Evolutionary conservation across 30 jellyfish, hydroid and myxozoan species (phyloP), one percentile per base, ranked within the genome.

Genomic region (Cassiopea xamachana): DNA sequence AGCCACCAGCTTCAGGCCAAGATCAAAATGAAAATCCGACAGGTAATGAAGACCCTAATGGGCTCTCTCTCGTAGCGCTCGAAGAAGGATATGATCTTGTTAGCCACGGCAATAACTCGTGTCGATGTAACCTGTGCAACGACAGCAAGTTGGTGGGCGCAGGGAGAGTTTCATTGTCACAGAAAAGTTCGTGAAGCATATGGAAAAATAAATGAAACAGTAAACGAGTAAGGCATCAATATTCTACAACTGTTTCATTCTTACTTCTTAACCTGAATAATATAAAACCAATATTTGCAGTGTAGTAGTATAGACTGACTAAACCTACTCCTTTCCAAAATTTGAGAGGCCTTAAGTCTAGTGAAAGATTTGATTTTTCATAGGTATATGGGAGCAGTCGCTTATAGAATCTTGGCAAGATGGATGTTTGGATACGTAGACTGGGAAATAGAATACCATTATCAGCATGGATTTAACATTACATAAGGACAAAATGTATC

Each of bases 391-490:
- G 6, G 82, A 19, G 82, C 82, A 3, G 82, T 73, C 27, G 82
- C 82, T 12, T 73, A 73, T 18, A 45, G 82, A 45, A 4, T 14
- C 7, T 39, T 73, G 62, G 82, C 82, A 45, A 45, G 82, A 27
- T 73, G 82, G 55, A 73, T 73, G 62, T 73, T 73, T 73, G 82
- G 82, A 45, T 73, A 73, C 82, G 27, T 73, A 58, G 82, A 58
- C 49, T 73, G 82, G 82, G 82, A 73, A 73, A 73, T 39, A 73
- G 59, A 17, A 73, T 5, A 16, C 55, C 82, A 17, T 48, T 73
- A 14, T 58, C 82, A 73, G 82, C 82, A 45, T 73, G 82, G 8
- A 73, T 73, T 48, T 73, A 73, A 55, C 49, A 73, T 16, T 17
- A 73, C 49, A 13, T 73, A 7, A 5, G 74, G 74, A 64, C 74